Base-by-base conservation (phyloP, 2,113 vertebrate species). In the Myiagra hebetior region DNA sequence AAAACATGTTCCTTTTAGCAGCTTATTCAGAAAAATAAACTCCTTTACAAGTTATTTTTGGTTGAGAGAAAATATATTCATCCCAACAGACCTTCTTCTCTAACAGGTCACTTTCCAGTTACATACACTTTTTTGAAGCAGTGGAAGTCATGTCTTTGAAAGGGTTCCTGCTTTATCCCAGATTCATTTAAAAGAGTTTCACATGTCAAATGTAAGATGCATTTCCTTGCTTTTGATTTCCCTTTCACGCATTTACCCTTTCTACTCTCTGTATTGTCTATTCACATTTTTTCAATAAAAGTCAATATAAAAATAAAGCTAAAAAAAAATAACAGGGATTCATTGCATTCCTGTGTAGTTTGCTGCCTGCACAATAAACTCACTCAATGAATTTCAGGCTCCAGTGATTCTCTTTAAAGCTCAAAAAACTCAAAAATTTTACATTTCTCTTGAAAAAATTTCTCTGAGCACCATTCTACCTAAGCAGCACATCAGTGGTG, bases 91-190 rank as follows among this genome's bases (percentile, higher is more conserved):
- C 49, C 52, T 92, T 50, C 41, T 94, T 86, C 60, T 92, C 65
- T 75, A 96, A 81, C 88, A 94, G 96, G 95, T 97, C 96, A 96
- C 68, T 95, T 87, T 89, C 90, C 80, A 89, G 85, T 87, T 84
- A 64, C 44, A 64, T 4, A 82, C 5, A 86, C 15, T 64, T 93
- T 93, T 94, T 96, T 96, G 92, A 96, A 95, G 95, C 56, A 70
- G 64, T 21, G 18, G 79, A 95, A 95, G 88, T 89, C 39, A 78
- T 35, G 49, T 37, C 76, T 94, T 95, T 96, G 85, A 96, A 96
- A 94, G 31, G 50, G 73, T 42, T 86, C 68, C 55, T 60, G 83
- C 82, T 93, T 96, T 75, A 96, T 95, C 60, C 47, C 68, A 75
- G 79, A 89, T 75, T 95, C 22, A 60, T 95, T 92, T 94, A 87